Percentiles rank a stretch among this genome's conserved stretches.
phyloP scores from a whole-genome alignment of 2,113 vertebrate genomes.

The Caloenas nicobarica region DNA sequence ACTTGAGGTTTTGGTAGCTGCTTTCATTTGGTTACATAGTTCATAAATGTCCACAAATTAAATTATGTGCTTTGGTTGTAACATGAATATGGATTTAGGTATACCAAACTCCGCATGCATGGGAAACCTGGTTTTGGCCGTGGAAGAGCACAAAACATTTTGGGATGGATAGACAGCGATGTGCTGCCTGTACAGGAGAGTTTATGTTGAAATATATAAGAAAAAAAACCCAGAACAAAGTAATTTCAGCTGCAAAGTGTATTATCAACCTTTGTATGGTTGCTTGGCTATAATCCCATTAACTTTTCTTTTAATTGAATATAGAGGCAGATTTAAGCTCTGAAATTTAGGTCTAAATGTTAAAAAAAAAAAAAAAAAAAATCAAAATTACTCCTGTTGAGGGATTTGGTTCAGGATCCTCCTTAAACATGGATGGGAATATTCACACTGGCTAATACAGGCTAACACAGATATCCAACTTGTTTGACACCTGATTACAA shows the following conservation, averaged over 20 bases:
- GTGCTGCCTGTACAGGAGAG: not conserved
- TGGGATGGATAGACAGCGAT: not conserved
- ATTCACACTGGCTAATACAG: not conserved
- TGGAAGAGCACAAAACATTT: not conserved
- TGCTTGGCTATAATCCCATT: not conserved
- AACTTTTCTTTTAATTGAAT: not conserved
- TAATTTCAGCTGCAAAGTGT: not conserved
- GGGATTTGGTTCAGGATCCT: not conserved
- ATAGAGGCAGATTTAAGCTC: not conserved
- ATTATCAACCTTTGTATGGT: not conserved
- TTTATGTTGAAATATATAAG: not conserved
- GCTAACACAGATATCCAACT: not conserved
- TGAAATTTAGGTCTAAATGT: not conserved
- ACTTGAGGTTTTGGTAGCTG: not conserved
- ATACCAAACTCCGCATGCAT: not conserved
- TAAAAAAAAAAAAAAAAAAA: not conserved
- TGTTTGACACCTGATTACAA: not conserved
- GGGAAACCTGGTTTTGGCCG: not conserved
- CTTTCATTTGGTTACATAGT: not conserved
- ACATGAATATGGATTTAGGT: not conserved
- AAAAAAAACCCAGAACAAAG: not conserved
- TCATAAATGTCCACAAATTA: not conserved
- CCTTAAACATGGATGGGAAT: not conserved
- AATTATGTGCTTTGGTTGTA: not conserved
- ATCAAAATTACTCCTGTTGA: not conserved